Conservation (phyloP, 2,797 vertebrate genomes). For the Myotis findleyi region DNA sequence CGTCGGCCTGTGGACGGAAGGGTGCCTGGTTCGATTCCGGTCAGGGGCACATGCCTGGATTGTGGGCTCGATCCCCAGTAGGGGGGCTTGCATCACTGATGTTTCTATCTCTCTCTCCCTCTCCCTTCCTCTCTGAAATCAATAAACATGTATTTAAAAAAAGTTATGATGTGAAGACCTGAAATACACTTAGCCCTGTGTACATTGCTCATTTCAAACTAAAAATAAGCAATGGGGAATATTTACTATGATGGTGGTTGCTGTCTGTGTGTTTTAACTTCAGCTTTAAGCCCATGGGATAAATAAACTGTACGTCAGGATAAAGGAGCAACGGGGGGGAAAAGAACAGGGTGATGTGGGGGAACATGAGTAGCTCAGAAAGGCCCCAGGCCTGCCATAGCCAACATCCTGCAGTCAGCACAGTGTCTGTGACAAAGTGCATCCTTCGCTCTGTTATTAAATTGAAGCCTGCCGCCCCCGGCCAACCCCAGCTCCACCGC, state of each 20-base stretch:
- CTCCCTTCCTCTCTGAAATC: too few species aligned
- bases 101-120: too few species aligned
- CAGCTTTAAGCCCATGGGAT: slow-evolving; percentile 6
- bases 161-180: neutral
- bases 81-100: too few species aligned
- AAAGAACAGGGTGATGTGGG: neutral
- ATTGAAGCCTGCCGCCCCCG: slow-evolving; percentile 50
- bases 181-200: neutral
- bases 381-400: neutral
- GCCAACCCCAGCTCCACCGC: neutral
- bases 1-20: too few species aligned
- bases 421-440: slow-evolving; percentile 43
- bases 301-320: slow-evolving; percentile 54
- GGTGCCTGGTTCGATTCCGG: too few species aligned
- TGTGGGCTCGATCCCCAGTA: too few species aligned
- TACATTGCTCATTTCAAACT: neutral
- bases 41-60: too few species aligned
- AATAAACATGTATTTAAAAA: neutral
- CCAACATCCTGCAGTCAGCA: slow-evolving; percentile 35
- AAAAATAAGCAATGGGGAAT: slow-evolving; percentile 27
- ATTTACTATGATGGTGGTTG: neutral
- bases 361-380: slow-evolving; percentile 32
- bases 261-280: slow-evolving; percentile 12
- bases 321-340: neutral
- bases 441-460: slow-evolving; percentile 21